phyloP scores from a whole-genome alignment of 2,113 vertebrate species.

The Philantomba maxwellii region DNA sequence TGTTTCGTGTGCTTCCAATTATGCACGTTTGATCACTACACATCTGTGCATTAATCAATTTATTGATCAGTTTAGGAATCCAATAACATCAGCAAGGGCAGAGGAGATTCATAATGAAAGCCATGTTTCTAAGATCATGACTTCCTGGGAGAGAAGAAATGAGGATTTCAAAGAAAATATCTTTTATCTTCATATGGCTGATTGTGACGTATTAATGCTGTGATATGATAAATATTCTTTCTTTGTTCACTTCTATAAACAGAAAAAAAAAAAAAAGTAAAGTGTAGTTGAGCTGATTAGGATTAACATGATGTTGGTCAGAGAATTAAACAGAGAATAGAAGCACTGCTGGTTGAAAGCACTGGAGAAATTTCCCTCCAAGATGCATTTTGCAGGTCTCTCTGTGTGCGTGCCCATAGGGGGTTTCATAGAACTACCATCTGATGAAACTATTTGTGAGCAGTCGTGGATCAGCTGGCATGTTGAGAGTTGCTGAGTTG shows the following conservation, averaged over 20 bases:
- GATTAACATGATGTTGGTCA: too few relatives aligned
- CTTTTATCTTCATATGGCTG: neutral
- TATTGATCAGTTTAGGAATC: neutral
- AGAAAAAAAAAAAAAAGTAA: neutral
- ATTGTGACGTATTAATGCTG: neutral
- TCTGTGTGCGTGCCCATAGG: rapidly evolving
- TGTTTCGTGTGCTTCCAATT: neutral
- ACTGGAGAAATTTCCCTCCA: neutral
- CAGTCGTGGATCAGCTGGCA: too few relatives aligned
- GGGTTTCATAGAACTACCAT: neutral
- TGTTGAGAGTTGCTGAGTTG: neutral
- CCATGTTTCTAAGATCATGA: neutral
- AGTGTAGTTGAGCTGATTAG: neutral
- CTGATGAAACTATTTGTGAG: rapidly evolving
- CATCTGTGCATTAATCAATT: neutral
- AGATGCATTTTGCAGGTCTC: neutral
- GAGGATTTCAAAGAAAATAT: neutral
- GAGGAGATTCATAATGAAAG: too few relatives aligned
- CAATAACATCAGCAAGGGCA: too few relatives aligned
- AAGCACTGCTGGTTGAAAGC: neutral
- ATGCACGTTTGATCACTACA: rapidly evolving
- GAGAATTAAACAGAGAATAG: neutral
- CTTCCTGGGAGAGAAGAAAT: too few relatives aligned
- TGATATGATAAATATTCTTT: rapidly evolving
- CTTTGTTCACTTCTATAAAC: too few relatives aligned